Evolutionary conservation across 2,888 invertebrate genomes (phyloP).

Genomic region (Notocelia uddmanniana): DNA sequence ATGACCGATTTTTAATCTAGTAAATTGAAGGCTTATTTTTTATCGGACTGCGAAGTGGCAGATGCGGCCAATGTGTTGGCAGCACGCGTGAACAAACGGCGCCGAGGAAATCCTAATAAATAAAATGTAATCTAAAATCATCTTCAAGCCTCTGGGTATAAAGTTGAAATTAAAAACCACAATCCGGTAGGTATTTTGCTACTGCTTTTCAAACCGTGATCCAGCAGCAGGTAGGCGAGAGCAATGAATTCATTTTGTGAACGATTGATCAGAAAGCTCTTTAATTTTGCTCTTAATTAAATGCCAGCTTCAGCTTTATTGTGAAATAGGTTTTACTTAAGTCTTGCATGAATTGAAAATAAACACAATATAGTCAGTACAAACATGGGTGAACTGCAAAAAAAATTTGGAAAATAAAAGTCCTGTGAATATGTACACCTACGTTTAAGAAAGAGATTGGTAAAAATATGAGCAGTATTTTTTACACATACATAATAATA

Average conservation of each 20-base stretch:
- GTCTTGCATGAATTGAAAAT: not conserved
- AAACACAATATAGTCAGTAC: not conserved
- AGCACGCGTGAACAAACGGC: not conserved
- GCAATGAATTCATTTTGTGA: conserved; percentile 14
- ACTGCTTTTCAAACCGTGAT: not conserved
- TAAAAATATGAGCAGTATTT: too few relatives aligned
- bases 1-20: conserved; percentile 49
- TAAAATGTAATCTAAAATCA: not conserved
- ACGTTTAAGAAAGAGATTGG: too few relatives aligned
- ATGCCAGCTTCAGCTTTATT: not conserved
- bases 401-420: too few relatives aligned
- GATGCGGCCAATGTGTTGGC: conserved; percentile 44
- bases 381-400: too few relatives aligned
- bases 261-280: conserved; percentile 12
- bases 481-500: too few relatives aligned
- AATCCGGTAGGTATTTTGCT: not conserved
- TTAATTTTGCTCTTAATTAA: conserved; percentile 30
- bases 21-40: conserved; percentile 50
- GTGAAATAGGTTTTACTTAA: not conserved
- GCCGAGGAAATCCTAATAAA: not conserved
- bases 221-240: not conserved
- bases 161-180: conserved; percentile 13
- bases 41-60: conserved; percentile 36
- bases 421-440: too few relatives aligned
- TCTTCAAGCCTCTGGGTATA: not conserved